Conservation (phyloP, 2,113 vertebrate genomes). For the Tautogolabrus adspersus region DNA sequence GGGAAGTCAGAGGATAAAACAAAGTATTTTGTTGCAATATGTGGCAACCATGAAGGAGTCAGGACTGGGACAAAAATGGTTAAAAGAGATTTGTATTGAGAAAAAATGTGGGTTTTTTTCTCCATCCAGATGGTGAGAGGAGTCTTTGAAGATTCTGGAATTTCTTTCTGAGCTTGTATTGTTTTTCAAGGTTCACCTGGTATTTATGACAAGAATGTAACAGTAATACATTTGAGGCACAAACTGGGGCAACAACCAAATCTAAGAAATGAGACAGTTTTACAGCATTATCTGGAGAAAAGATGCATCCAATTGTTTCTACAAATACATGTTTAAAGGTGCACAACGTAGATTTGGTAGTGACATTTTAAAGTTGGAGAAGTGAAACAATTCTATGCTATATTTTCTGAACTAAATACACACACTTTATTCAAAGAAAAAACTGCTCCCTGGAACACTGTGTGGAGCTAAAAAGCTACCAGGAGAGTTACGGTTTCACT, state of each 20-base stretch:
- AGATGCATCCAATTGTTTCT: too few relatives aligned
- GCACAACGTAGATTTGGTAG: too few relatives aligned
- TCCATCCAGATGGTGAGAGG: neutral
- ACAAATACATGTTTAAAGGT: too few relatives aligned
- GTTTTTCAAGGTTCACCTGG: neutral
- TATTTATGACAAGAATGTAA: neutral
- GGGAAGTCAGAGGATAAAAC: neutral
- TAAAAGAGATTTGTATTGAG: neutral
- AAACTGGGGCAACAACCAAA: neutral
- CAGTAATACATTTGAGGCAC: neutral
- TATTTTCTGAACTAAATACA: too few relatives aligned
- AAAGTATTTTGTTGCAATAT: neutral
- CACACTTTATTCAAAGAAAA: too few relatives aligned
- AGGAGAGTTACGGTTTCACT: too few relatives aligned
- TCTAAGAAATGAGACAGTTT: neutral
- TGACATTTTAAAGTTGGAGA: too few relatives aligned
- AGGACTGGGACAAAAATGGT: neutral
- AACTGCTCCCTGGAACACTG: too few relatives aligned
- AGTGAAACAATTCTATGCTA: too few relatives aligned
- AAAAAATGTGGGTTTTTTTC: neutral
- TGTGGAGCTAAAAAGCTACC: too few relatives aligned
- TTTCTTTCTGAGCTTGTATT: neutral
- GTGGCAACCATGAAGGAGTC: neutral
- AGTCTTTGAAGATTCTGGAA: conserved; percentile 1
- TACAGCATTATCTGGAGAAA: neutral